Base-by-base conservation (phyloP, 1,140 invertebrate species). In the Zaprionus gabonicus region DNA sequence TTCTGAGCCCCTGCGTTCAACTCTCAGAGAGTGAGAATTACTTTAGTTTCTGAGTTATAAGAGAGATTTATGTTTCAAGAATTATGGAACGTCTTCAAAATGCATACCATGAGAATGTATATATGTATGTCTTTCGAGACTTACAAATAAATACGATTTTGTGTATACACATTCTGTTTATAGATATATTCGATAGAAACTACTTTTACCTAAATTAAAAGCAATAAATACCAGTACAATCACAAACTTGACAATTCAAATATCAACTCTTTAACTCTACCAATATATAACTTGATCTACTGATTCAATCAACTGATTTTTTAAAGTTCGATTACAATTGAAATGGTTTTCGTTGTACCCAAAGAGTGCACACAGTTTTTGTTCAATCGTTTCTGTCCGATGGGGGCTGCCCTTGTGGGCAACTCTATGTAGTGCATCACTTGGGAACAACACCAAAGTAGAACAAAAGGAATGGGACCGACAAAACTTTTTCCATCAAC, bases 181-280 rank as follows among this genome's bases (percentile, higher is more conserved):
- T 34, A 34, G 31, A 49, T 17, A 49, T 49, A 27, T 3, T 63
- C 49, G 56, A 63, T 51, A 34, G 28, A 58, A 65, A 49, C 62
- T 76, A 66, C 62, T 34, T 58, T 20, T 57, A 66, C 46, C 56
- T 65, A 71, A 71, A 59, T 41, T 44, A 46, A 76, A 28, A 71
- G 20, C 59, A 76, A 76, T 17, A 53, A 57, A 71, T 76, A 66
- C 60, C 41, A 75, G 68, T 58, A 69, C 68, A 76, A 64, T 70
- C 41, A 55, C 60, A 71, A 76, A 71, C 67, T 64, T 59, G 53
- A 70, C 41, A 64, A 55, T 70, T 49, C 41, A 71, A 76, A 53
- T 70, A 55, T 59, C 46, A 71, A 76, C 69, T 55, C 46, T 59
- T 65, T 59, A 76, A 71, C 55, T 57, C 69, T 71, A 76, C 62